These are phyloP conservation scores for Perognathus longimembris DNA, from an alignment of 2,113 vertebrate species.

Conservation along the genomic window DNA sequence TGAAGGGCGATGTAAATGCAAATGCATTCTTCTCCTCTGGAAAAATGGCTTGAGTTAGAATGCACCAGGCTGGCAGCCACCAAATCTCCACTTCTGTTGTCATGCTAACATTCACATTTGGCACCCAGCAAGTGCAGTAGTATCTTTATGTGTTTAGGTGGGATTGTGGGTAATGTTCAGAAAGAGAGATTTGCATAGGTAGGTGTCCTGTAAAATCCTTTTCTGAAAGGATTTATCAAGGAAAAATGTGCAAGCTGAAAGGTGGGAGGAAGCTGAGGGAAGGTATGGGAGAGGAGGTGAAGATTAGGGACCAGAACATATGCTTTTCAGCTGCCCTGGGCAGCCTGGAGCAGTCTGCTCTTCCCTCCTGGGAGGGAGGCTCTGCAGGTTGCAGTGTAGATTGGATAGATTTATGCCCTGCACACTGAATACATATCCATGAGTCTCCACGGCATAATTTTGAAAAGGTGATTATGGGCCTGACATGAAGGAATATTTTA, in stretches of 20 bases:
- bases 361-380: constrained; percentile 82
- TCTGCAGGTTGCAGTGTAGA: constrained; percentile 86
- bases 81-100: neutral
- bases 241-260: constrained; percentile 83
- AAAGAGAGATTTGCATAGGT: constrained; percentile 87
- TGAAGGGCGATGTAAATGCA: neutral
- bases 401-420: constrained; percentile 91
- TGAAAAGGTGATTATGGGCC: constrained; percentile 90
- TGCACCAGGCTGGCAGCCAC: constrained; percentile 70
- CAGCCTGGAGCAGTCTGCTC: constrained; percentile 76
- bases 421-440: constrained; percentile 75
- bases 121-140: constrained; percentile 51
- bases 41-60: neutral
- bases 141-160: constrained; percentile 80
- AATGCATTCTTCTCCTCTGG: neutral
- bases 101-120: constrained; percentile 52
- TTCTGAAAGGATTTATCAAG: constrained; percentile 89
- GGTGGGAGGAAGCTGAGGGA: constrained; percentile 70
- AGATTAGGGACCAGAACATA: constrained; percentile 83
- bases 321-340: constrained; percentile 90
- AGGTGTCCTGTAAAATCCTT: constrained; percentile 87
- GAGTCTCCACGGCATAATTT: constrained; percentile 87
- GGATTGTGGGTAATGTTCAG: constrained; percentile 72
- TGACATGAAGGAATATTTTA: constrained; percentile 88
- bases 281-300: constrained; percentile 60